Evolutionary conservation across 2,113 vertebrate species (phyloP), one percentile per base, ranked within the genome.

Genomic region (Xerus inauris): DNA sequence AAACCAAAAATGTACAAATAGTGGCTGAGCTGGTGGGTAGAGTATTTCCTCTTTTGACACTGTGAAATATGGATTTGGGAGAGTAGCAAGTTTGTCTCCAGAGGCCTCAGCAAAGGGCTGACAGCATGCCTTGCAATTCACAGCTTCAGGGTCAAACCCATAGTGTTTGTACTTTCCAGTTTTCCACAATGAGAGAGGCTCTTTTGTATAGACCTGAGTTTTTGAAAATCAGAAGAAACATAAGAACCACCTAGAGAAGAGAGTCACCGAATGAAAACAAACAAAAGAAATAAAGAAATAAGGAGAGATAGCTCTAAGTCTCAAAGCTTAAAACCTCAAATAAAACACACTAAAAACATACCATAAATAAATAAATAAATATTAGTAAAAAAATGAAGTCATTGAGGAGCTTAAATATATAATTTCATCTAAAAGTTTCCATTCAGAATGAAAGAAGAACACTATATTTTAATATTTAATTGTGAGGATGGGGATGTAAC

Each of bases 171-270:
- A 14, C 6, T 65, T 87, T 17, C 8, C 69, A 28, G 19, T 20
- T 14, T 75, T 16, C 32, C 5, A 47, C 22, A 40, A n/a, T 0
- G 4, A 57, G 5, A 3, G 8, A 5, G 28, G 6, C 2, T 57
- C 4, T 90, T 40, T 35, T 22, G 71, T 49, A 88, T 12, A 83
- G 32, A 24, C 3, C 5, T 2, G 16, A 62, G 30, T 62, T 89
- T 89, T 38, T 32, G 35, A 35, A n/a, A 76, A 30, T 13, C 42
- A n/a, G 5, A 87, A 87, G 67, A 81, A 62, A 85, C 59, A 45
- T 38, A 90, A 57, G 77, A 26, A 9, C 2, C 5, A 72, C 6
- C 35, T 84, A 82, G 26, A 64, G 30, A 40, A 67, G 35, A 32
- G 6, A n/a, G 32, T 3, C 79, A 49, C 0, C 73, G 40, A 89